phyloP scores from a whole-genome alignment of 2,888 invertebrate species.

The Drosophila aldrichi region DNA sequence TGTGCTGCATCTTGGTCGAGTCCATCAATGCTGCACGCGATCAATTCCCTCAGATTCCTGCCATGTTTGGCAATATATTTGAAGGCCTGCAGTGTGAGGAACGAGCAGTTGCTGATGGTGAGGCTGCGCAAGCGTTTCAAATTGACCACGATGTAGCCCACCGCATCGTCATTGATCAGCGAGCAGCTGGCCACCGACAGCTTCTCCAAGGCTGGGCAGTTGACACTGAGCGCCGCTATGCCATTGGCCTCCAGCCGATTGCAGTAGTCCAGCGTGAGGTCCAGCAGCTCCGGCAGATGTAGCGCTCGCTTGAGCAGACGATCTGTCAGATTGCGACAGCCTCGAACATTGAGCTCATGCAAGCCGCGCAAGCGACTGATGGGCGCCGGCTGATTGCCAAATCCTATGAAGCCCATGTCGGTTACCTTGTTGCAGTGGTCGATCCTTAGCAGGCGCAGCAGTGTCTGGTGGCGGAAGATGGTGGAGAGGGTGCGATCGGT shows the following conservation, averaged over 20 bases:
- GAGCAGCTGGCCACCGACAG: constrained; percentile 70
- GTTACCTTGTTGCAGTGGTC: constrained; percentile 72
- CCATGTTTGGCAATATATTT: constrained; percentile 57
- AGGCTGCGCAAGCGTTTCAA: constrained; percentile 69
- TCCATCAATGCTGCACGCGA: constrained; percentile 67
- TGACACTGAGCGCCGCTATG: constrained; percentile 59
- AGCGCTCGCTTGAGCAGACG: constrained; percentile 51
- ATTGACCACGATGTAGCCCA: constrained; percentile 52
- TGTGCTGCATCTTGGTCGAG: constrained; percentile 58
- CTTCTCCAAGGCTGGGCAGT: constrained; percentile 73
- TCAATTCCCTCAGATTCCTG: constrained; percentile 62
- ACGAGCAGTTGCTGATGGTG: constrained; percentile 72
- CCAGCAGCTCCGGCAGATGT: constrained; percentile 60
- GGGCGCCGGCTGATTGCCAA: constrained; percentile 49
- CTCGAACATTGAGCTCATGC: constrained; percentile 65
- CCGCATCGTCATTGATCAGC: constrained; percentile 61
- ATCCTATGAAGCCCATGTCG: constrained; percentile 69
- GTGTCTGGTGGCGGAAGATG: constrained; percentile 67
- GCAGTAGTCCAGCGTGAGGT: constrained; percentile 70
- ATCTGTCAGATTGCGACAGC: constrained; percentile 73
- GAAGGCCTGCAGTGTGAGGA: constrained; percentile 60
- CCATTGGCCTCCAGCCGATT: constrained; percentile 64
- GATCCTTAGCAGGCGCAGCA: constrained; percentile 66
- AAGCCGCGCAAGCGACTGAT: constrained; percentile 67
- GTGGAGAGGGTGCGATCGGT: constrained; percentile 67